phyloP scores from a whole-genome alignment of 2,113 vertebrate genomes.

The Eupsittula cactorum region DNA sequence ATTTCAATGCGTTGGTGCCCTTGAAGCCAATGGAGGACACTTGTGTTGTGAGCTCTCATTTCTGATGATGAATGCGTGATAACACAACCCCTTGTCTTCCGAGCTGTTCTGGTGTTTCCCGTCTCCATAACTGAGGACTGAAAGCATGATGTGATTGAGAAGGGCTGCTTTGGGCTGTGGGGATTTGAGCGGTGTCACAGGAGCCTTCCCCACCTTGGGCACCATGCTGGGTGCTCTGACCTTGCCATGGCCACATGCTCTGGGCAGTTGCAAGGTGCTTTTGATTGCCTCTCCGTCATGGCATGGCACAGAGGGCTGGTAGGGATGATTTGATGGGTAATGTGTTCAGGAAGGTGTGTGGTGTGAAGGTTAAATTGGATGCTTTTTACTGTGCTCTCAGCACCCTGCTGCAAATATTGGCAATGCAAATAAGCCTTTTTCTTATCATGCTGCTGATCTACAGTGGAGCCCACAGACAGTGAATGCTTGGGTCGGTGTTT shows the following conservation, averaged over 20 bases:
- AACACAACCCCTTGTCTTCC: neutral
- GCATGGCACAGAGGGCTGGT: neutral
- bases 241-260: neutral
- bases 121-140: neutral
- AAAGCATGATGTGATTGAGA: neutral
- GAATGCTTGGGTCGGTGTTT: neutral
- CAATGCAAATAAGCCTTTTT: neutral
- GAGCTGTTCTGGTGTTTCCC: slow-evolving; percentile 14
- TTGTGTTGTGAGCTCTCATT: neutral
- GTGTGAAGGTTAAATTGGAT: neutral
- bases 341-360: neutral
- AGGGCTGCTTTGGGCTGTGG: neutral
- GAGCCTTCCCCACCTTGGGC: neutral
- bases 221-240: neutral
- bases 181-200: neutral
- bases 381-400: neutral
- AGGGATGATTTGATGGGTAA: neutral
- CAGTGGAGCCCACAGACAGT: neutral
- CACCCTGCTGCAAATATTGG: neutral
- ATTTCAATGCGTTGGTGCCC: slow-evolving; percentile 3
- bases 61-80: neutral
- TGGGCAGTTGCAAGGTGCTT: neutral
- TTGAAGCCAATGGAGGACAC: slow-evolving; percentile 37
- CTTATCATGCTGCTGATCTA: neutral
- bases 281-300: neutral